A percentile compares a stretch with the other conserved stretches of the same genome.
Conservation (phyloP, 92 coral and sea anemone species). For the Anthopleura xanthogrammica region DNA sequence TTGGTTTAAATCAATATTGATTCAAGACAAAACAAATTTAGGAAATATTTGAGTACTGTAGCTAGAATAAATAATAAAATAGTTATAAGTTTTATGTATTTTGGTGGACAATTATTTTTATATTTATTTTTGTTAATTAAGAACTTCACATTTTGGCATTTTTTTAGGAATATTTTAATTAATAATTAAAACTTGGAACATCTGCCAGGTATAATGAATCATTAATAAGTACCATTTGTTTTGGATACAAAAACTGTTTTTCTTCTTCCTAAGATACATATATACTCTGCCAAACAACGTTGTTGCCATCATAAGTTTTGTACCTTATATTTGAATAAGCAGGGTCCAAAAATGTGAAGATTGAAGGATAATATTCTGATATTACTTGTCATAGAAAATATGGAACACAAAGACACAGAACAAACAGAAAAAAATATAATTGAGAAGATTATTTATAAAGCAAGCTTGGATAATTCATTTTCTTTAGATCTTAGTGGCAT, state of each 20-base stretch:
- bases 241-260: conserved; percentile 20
- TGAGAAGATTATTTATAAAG: conserved; percentile 22
- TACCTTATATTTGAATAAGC: not conserved
- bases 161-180: not conserved
- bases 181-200: not conserved
- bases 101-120: not conserved
- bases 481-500: conserved; percentile 48
- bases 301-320: not conserved
- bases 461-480: conserved; percentile 5
- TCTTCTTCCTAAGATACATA: not conserved
- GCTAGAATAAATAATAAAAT: too few species aligned
- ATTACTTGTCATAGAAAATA: not conserved
- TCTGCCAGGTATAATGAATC: not conserved
- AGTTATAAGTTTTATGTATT: not conserved
- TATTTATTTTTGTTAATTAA: not conserved
- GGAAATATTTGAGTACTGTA: too few species aligned
- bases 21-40: too few species aligned
- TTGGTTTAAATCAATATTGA: too few species aligned
- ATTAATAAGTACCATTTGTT: conserved; percentile 22
- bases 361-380: not conserved
- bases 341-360: not conserved
- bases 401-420: not conserved
- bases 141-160: not conserved
- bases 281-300: not conserved
- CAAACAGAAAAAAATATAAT: not conserved